Evolutionary conservation across 2,113 vertebrate genomes (phyloP), one percentile per base, ranked within the genome.

Genomic region (Forbesichthys agassizii): DNA sequence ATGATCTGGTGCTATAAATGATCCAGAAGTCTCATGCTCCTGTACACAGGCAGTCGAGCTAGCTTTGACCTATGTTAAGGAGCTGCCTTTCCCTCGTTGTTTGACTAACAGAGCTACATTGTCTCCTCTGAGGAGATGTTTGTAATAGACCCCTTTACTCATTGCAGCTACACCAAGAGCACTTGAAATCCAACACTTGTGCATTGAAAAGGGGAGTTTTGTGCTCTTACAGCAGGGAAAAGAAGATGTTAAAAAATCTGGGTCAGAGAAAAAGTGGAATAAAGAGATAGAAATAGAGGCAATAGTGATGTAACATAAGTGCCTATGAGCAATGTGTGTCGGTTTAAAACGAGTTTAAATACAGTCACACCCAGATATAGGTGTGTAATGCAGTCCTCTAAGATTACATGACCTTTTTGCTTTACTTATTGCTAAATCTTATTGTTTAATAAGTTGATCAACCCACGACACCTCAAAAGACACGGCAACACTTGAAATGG

Each of bases 111-210:
- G 85, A 61, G 71, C 69, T 73, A 82, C 84, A 83, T 92, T 92
- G 92, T 93, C 36, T 42, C 69, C 18, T 14, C 33, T 79, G 60
- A 77, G 77, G 82, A 84, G 73, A 74, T 70, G 79, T 57, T 58
- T 87, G 87, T 89, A 89, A 92, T 62, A 61, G 73, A 88, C 74
- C 78, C 81, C 73, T 82, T 81, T 60, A 61, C 78, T 84, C 75
- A 74, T 36, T 77, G 68, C 62, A 49, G 70, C 81, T 69, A 77
- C 82, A 86, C 77, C 64, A 78, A 84, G 72, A 81, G 65, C 75
- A 74, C 68, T 69, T 78, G 91, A 91, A 92, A 93, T 81, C 68
- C 71, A 87, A 90, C 54, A 81, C 81, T 80, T 83, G 73, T 78
- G 79, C 71, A 70, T 66, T 81, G 61, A 82, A 81, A 87, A 80